Evolutionary conservation across 2,888 invertebrate species (phyloP).

Genomic region (Hypselothyrea guttata): DNA sequence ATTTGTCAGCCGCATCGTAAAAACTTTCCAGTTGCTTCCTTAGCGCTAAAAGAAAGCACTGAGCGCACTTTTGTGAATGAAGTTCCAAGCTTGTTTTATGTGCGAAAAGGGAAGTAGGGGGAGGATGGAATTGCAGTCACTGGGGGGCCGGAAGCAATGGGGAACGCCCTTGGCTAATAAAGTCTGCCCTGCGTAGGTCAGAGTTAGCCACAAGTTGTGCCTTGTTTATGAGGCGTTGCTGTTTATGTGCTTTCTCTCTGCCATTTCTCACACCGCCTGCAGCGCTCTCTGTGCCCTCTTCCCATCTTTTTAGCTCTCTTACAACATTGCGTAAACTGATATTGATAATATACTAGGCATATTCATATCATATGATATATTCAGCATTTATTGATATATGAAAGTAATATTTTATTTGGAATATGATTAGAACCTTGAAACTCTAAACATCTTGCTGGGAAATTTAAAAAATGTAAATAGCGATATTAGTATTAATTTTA

Average conservation of each 20-base stretch:
- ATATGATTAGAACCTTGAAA: too few relatives aligned
- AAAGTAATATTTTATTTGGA: too few relatives aligned
- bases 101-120: neutral
- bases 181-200: slow-evolving; percentile 34
- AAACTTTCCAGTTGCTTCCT: slow-evolving; percentile 39
- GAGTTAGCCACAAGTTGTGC: slow-evolving; percentile 21
- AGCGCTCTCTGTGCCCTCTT: too few relatives aligned
- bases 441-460: too few relatives aligned
- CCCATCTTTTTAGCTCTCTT: too few relatives aligned
- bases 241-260: slow-evolving; percentile 23
- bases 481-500: too few relatives aligned
- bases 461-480: too few relatives aligned
- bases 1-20: slow-evolving; percentile 46
- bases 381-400: too few relatives aligned
- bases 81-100: slow-evolving; percentile 28
- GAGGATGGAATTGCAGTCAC: neutral
- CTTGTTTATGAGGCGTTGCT: slow-evolving; percentile 33
- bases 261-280: neutral
- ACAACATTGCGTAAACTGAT: too few relatives aligned
- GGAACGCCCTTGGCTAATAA: slow-evolving; percentile 36
- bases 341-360: too few relatives aligned
- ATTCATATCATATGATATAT: too few relatives aligned
- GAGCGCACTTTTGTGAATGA: slow-evolving; percentile 66
- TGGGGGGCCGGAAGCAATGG: neutral
- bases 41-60: slow-evolving; percentile 2